Conservation (phyloP, 2,797 vertebrate genomes). For the Melopsittacus undulatus region DNA sequence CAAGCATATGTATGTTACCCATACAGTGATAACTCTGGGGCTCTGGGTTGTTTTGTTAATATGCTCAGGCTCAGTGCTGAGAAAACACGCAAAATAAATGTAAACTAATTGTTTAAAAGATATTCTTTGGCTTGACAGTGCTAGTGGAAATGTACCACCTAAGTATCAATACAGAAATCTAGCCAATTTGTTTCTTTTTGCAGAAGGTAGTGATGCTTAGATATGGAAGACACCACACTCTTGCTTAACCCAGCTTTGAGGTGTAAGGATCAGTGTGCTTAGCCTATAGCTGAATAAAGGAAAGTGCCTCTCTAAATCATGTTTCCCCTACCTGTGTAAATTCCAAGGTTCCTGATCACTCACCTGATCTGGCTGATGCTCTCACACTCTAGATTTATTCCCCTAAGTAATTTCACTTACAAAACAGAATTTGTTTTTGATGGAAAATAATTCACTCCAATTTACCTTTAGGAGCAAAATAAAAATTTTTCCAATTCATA, state of each 20-base stretch:
- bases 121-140: not conserved
- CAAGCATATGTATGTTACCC: not conserved
- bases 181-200: not conserved
- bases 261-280: not conserved
- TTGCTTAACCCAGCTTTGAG: not conserved
- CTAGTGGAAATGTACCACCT: not conserved
- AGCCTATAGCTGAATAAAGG: not conserved
- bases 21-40: accelerated
- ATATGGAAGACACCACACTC: not conserved
- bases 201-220: not conserved
- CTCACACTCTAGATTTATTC: not conserved
- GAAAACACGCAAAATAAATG: not conserved
- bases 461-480: not conserved
- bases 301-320: not conserved
- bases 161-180: not conserved
- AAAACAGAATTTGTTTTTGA: not conserved
- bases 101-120: not conserved
- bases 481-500: not conserved
- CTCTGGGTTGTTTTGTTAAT: not conserved
- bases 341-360: not conserved
- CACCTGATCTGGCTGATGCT: not conserved
- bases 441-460: not conserved
- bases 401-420: not conserved
- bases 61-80: not conserved
- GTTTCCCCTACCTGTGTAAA: not conserved